Evolutionary conservation across 1,140 invertebrate species (phyloP).

Genomic region (Atta colombica): DNA sequence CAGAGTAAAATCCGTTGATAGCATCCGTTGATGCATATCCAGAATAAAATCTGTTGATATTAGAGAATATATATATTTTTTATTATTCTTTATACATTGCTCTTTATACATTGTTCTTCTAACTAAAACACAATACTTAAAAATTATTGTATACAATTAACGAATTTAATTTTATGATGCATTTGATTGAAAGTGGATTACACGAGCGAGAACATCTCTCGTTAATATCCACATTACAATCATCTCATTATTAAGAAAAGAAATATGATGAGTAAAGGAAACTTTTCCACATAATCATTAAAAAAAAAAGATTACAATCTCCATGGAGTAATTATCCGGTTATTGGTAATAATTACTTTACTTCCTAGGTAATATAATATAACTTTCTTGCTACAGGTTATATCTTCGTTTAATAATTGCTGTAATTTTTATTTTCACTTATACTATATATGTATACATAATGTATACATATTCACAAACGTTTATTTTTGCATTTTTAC

Average conservation of each 20-base stretch:
- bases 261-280: neutral
- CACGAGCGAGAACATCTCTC: neutral
- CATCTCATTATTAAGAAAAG: slow-evolving; percentile 1
- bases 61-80: neutral
- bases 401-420: slow-evolving; percentile 6
- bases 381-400: neutral
- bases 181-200: neutral
- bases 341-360: slow-evolving; percentile 8
- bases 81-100: neutral
- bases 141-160: slow-evolving; percentile 6
- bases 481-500: too few species aligned
- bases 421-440: neutral
- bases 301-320: slow-evolving; percentile 11
- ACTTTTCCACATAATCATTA: neutral
- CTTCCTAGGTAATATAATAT: slow-evolving; percentile 3
- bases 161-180: neutral
- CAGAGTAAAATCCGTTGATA: neutral
- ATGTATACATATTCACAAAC: too few species aligned
- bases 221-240: slow-evolving; percentile 27
- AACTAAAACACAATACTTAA: neutral
- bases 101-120: neutral
- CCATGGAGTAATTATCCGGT: slow-evolving; percentile 4
- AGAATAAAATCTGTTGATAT: neutral
- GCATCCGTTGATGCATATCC: neutral
- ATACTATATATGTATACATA: neutral